Base-by-base conservation (phyloP, 2,797 vertebrate genomes). In the Chaunax sp. region DNA sequence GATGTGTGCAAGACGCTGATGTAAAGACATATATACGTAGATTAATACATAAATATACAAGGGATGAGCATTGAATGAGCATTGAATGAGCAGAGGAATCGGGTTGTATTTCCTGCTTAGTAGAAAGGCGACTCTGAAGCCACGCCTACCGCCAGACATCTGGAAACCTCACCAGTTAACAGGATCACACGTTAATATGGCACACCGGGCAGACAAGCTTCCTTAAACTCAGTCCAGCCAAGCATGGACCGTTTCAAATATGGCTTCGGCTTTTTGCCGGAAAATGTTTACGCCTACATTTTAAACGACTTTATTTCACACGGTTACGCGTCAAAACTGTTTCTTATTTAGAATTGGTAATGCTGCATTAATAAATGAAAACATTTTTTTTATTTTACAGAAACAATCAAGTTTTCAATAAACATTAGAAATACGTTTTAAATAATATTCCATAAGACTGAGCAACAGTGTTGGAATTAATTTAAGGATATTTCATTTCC, bases 141-240 rank as follows among this genome's bases (percentile, higher is more conserved):
- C n/a, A n/a, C n/a, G n/a, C n/a, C n/a, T n/a, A n/a, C n/a, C n/a
- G n/a, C n/a, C n/a, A n/a, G n/a, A n/a, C n/a, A n/a, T n/a, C n/a
- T n/a, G n/a, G n/a, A n/a, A n/a, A n/a, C n/a, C n/a, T n/a, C n/a
- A n/a, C n/a, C n/a, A n/a, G n/a, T n/a, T n/a, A n/a, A n/a, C n/a
- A n/a, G n/a, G n/a, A n/a, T n/a, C n/a, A n/a, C n/a, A n/a, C n/a
- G n/a, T n/a, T n/a, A n/a, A n/a, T n/a, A n/a, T n/a, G n/a, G n/a
- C n/a, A n/a, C n/a, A n/a, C 38, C 50, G 83, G 82, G 77, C 69
- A 65, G 80, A 77, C 82, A 6, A 74, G 88, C 88, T 85, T 88
- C 89, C 88, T 92, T 50, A 49, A 75, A 84, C 46, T 82, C 78
- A 65, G 74, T 72, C 70, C 81, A 66, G 67, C 77, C 78, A 49